These are phyloP conservation scores for Conus canariensis DNA, from an alignment of 2,888 invertebrate genomes.

Conservation along the genomic window DNA sequence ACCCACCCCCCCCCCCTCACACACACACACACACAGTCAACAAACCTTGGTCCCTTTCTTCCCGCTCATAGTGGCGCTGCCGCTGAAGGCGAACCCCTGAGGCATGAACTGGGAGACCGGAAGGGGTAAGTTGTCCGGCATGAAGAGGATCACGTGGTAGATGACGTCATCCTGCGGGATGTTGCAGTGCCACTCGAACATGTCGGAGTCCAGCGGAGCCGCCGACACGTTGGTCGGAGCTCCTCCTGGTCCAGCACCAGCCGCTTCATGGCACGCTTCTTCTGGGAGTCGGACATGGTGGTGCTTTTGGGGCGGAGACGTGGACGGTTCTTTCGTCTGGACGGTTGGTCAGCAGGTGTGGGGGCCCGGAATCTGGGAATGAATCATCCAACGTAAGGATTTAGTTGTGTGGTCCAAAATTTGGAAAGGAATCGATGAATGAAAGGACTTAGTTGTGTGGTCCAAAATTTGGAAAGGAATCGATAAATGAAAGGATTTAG, in stretches of 20 bases:
- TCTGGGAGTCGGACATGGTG: conserved; percentile 49
- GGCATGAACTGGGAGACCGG: conserved; percentile 72
- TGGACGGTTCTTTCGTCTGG: too few species aligned
- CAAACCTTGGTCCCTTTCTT: conserved; percentile 57
- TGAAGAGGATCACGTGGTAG: conserved; percentile 68
- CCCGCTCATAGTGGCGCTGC: conserved; percentile 70
- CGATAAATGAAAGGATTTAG: too few species aligned
- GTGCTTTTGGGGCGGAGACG: too few species aligned
- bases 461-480: too few species aligned
- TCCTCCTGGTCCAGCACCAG: conserved; percentile 67
- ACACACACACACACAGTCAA: not conserved
- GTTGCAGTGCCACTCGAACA: conserved; percentile 75
- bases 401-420: too few species aligned
- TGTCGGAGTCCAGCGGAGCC: conserved; percentile 68
- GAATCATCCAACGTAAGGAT: too few species aligned
- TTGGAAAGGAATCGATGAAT: too few species aligned
- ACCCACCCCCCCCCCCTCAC: not conserved
- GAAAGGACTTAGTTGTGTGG: too few species aligned
- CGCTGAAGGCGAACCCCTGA: conserved; percentile 65
- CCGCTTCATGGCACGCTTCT: conserved; percentile 68
- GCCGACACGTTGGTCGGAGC: conserved; percentile 69
- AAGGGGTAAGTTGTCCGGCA: conserved; percentile 71
- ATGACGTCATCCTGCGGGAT: conserved; percentile 68
- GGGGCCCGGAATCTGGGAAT: too few species aligned
- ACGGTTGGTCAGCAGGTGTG: too few species aligned